These are phyloP conservation scores for Mus spretus DNA, from an alignment of 2,797 vertebrate species.

Conservation along the genomic window DNA sequence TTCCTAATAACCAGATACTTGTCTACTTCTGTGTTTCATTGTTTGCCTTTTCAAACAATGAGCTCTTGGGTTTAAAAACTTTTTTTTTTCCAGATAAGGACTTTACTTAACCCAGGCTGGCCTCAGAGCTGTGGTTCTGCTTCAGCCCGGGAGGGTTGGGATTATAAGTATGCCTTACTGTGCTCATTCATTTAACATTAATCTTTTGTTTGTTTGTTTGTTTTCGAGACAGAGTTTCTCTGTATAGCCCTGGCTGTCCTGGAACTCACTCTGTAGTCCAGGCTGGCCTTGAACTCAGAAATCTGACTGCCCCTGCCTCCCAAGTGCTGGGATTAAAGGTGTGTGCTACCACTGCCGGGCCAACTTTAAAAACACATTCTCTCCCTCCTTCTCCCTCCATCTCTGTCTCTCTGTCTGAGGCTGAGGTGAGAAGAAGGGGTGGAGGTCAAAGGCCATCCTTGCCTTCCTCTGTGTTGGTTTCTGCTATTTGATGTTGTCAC, in stretches of 20 bases:
- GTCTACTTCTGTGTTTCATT: background rate
- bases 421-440: background rate
- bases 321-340: too few species aligned
- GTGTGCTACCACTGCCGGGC: too few species aligned
- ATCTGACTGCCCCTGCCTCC: too few species aligned
- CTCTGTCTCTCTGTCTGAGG: too few species aligned
- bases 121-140: background rate
- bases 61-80: background rate
- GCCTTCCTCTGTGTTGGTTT: background rate
- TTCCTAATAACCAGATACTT: constrained; percentile 34
- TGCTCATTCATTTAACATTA: background rate
- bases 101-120: background rate
- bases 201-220: too few species aligned
- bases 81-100: background rate
- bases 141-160: background rate
- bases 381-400: rapidly evolving
- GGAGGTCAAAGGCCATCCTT: background rate
- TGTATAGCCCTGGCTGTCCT: too few species aligned
- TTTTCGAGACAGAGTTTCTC: too few species aligned
- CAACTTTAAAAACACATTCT: too few species aligned
- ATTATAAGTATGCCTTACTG: background rate
- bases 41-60: constrained; percentile 59
- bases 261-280: too few species aligned
- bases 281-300: too few species aligned
- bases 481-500: too few species aligned